Evolutionary conservation across 2,888 invertebrate species (phyloP).

Genomic region (Fragum whitleyi): DNA sequence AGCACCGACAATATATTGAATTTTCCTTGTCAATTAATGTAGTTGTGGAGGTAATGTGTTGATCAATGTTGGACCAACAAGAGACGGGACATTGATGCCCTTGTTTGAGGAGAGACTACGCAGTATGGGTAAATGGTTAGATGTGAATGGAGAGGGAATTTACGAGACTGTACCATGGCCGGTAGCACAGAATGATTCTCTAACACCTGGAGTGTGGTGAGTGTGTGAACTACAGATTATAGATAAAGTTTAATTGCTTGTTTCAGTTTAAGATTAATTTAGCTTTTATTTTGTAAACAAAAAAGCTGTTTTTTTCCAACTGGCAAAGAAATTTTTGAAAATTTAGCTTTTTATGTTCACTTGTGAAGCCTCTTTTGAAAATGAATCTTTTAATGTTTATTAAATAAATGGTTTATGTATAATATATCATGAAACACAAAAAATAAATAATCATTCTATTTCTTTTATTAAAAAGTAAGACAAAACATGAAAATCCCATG

Average conservation of each 20-base stretch:
- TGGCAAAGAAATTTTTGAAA: background rate
- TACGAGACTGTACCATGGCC: conserved; percentile 92
- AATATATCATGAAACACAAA: no score
- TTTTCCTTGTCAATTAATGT: conserved; percentile 65
- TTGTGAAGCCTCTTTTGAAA: no score
- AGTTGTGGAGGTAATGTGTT: conserved; percentile 89
- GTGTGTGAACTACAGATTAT: conserved; percentile 35
- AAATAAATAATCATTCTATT: no score
- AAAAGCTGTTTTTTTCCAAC: background rate
- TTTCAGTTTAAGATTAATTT: no score
- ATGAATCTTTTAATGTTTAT: no score
- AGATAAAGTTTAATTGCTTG: background rate
- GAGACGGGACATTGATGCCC: conserved; percentile 93
- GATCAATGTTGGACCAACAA: conserved; percentile 95
- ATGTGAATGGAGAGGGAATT: conserved; percentile 94
- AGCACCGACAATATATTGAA: no score
- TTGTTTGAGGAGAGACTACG: conserved; percentile 94
- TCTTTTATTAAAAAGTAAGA: no score
- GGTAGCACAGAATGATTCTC: conserved; percentile 90
- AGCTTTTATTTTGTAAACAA: background rate
- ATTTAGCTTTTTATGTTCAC: background rate
- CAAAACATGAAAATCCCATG: no score
- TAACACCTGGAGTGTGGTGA: conserved; percentile 90
- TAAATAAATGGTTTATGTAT: no score
- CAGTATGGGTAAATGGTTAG: conserved; percentile 92